phyloP scores from a whole-genome alignment of 2,113 vertebrate species.

The Hemicordylus capensis region DNA sequence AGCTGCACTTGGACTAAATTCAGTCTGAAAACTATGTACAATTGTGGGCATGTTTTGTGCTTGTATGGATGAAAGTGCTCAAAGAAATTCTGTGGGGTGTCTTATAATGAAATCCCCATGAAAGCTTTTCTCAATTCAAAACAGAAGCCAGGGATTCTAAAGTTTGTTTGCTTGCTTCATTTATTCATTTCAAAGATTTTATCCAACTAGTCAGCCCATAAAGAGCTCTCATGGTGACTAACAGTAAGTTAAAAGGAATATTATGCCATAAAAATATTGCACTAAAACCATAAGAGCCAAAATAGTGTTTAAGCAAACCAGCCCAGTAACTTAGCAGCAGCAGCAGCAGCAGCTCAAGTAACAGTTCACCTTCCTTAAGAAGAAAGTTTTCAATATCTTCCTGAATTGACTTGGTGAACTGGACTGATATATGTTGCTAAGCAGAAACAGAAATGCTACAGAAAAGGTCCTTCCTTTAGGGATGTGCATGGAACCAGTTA shows the following conservation, averaged over 20 bases:
- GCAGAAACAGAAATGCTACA: background rate
- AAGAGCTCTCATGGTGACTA: background rate
- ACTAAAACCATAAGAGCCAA: background rate
- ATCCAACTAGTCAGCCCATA: no score
- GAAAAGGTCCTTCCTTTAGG: background rate
- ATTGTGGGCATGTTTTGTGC: background rate
- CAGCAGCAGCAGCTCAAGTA: background rate
- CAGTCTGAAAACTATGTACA: background rate
- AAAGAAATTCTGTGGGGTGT: background rate
- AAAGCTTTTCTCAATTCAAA: background rate
- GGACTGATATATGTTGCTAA: background rate
- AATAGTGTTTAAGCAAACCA: background rate
- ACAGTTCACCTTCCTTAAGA: background rate
- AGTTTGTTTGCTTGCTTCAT: background rate
- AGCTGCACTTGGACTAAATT: background rate
- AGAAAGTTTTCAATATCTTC: background rate
- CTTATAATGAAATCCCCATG: background rate
- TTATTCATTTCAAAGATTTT: background rate
- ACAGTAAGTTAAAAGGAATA: background rate
- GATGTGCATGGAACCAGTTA: no score
- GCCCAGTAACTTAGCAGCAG: background rate
- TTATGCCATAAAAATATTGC: background rate
- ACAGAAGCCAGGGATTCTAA: background rate
- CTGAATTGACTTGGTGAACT: background rate
- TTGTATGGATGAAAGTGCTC: background rate